Percentiles rank a stretch among this genome's conserved stretches.
Conservation (phyloP, 2,797 vertebrate species). For the Pseudopleuronectes americanus region DNA sequence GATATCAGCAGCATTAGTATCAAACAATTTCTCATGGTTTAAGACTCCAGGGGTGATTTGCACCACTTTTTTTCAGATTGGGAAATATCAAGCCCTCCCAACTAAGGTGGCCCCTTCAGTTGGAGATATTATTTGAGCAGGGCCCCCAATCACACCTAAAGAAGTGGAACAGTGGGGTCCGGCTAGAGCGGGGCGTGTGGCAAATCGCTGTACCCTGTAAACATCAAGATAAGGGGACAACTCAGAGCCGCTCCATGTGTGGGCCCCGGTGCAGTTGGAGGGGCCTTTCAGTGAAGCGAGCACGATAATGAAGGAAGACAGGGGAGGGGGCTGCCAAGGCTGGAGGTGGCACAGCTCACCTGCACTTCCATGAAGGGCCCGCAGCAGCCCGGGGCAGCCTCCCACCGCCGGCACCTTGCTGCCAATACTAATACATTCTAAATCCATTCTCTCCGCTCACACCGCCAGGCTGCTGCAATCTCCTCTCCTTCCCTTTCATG, state of each 20-base stretch:
- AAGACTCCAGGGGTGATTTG: slow-evolving; percentile 84
- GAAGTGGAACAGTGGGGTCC: slow-evolving; percentile 82
- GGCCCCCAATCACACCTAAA: slow-evolving; percentile 75
- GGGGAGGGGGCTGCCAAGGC: slow-evolving; percentile 76
- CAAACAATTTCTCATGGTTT: slow-evolving; percentile 78
- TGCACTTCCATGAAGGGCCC: slow-evolving; percentile 80
- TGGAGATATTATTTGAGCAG: slow-evolving; percentile 77
- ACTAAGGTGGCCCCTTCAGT: slow-evolving; percentile 73
- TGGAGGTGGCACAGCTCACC: slow-evolving; percentile 82
- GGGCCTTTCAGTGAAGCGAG: slow-evolving; percentile 76
- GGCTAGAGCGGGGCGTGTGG: slow-evolving; percentile 73
- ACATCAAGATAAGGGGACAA: slow-evolving; percentile 83
- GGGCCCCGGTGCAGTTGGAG: slow-evolving; percentile 72
- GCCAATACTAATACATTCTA: slow-evolving; percentile 87
- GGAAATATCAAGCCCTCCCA: slow-evolving; percentile 75
- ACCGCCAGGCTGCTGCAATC: slow-evolving; percentile 82
- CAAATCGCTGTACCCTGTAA: slow-evolving; percentile 85
- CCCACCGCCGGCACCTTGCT: slow-evolving; percentile 80
- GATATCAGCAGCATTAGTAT: slow-evolving; percentile 80
- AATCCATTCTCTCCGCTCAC: slow-evolving; percentile 86
- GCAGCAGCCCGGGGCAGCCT: slow-evolving; percentile 75
- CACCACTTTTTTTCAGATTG: slow-evolving; percentile 79
- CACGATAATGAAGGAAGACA: slow-evolving; percentile 78
- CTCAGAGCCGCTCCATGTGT: slow-evolving; percentile 78
- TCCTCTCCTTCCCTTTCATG: slow-evolving; percentile 85